A percentile compares a stretch with the other conserved stretches of the same genome.
Evolutionary conservation across 2,113 vertebrate genomes (phyloP).

Genomic region (Oreocharis arfaki): DNA sequence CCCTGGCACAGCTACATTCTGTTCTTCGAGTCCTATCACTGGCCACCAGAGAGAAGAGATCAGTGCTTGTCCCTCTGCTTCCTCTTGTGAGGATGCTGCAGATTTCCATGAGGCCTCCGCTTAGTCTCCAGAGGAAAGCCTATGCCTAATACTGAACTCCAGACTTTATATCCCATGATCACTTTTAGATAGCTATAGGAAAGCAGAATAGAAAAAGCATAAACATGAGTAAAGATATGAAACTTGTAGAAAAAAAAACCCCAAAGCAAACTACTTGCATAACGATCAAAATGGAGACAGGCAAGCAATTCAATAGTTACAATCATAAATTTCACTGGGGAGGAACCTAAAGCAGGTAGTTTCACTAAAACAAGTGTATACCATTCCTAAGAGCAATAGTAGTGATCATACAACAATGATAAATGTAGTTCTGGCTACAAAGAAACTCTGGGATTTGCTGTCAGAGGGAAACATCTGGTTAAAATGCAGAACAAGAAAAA

Average conservation of each 20-base stretch:
- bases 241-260: not conserved
- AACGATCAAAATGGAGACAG: slow-evolving; percentile 41
- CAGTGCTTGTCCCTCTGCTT: not conserved
- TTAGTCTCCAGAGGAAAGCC: not conserved
- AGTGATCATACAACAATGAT: slow-evolving; percentile 27
- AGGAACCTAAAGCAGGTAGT: slow-evolving; percentile 13
- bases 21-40: not conserved
- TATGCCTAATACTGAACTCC: not conserved
- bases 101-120: not conserved
- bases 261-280: not conserved
- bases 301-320: slow-evolving; percentile 20
- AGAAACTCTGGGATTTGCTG: slow-evolving; percentile 42
- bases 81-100: not conserved
- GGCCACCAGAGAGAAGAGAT: not conserved
- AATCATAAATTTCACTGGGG: slow-evolving; percentile 47
- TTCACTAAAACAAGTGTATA: slow-evolving; percentile 48
- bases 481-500: not conserved
- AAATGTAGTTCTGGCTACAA: slow-evolving; percentile 42
- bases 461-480: slow-evolving; percentile 18
- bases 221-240: not conserved
- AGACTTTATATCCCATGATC: not conserved
- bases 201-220: not conserved
- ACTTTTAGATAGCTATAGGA: not conserved
- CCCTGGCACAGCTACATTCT: not conserved
- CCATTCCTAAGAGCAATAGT: slow-evolving; percentile 8